Evolutionary conservation across 2,113 vertebrate genomes (phyloP).

Genomic region (Grus americana): DNA sequence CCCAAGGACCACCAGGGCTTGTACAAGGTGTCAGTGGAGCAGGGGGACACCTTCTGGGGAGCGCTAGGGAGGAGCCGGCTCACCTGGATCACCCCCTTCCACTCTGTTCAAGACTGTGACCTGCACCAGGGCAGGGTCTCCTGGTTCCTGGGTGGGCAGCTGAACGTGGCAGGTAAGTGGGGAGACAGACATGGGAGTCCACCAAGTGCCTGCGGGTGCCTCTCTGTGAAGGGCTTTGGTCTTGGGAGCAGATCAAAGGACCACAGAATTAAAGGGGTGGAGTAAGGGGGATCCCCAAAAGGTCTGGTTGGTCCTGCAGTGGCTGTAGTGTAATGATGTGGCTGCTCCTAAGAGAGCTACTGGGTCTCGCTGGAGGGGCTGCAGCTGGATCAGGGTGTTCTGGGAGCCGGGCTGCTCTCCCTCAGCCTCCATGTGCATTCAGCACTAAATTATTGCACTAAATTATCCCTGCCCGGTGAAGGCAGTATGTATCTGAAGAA

Average conservation of each 20-base stretch:
- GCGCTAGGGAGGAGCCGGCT: constrained; percentile 69
- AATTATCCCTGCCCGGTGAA: not conserved
- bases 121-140: constrained; percentile 55
- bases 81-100: constrained; percentile 76
- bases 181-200: not conserved
- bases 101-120: constrained; percentile 73
- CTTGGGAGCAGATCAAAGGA: rapidly evolving
- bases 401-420: not conserved
- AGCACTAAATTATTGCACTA: not conserved
- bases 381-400: not conserved
- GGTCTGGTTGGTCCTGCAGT: not conserved
- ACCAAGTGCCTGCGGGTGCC: not conserved
- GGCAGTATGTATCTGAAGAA: not conserved
- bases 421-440: rapidly evolving
- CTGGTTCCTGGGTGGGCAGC: constrained; percentile 68
- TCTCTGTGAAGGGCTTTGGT: not conserved
- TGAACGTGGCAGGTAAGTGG: constrained; percentile 59
- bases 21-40: constrained; percentile 72
- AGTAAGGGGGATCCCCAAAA: not conserved
- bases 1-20: constrained; percentile 63
- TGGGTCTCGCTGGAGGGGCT: not conserved
- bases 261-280: not conserved
- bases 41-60: constrained; percentile 76
- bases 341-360: not conserved
- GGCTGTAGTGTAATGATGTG: not conserved